Base-by-base conservation (phyloP, 64 coral and sea anemone species). In the Actinia tenebrosa region DNA sequence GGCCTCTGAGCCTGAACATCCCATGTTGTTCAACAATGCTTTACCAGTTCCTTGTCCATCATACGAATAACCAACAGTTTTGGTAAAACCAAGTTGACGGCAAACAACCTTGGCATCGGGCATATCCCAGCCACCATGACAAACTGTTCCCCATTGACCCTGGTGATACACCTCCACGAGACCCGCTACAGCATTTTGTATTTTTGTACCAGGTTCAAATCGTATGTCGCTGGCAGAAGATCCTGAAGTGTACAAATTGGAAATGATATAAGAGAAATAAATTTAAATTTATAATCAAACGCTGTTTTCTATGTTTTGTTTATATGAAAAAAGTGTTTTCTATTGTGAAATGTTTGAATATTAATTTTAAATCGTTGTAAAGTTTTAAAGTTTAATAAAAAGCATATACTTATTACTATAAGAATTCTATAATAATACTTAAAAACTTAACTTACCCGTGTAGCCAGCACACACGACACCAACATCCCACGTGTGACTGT, bases 111-210 rank as follows among this genome's bases (percentile, higher is more conserved):
- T 79, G 30, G 77, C 77, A 47, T 79, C 77, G 7, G 22, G 4
- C 43, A 42, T 10, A 44, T 27, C 77, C 77, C 77, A 79, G 77
- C 45, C 16, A 22, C 5, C 77, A 79, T 79, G 5, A 79, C 77
- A 79, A 13, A 79, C 45, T 79, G 77, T 79, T 79, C 77, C 77
- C 77, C 77, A 79, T 46, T 79, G 77, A 46, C 77, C 77, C 30
- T 79, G 27, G 43, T 79, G 45, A 42, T 79, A 44, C 16, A 79
- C 45, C 77, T 79, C 63, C 6, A 66, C 63, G 10, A 66, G 63
- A 23, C 63, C 63, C 5, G 63, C 63, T 20, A n/a, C 5, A 23
- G n/a, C 63, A 23, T 66, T 66, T n/a, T 23, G 19, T 66, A 66
- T 20, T 66, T n/a, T 10, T 1, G 63, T 66, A 66, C 63, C 63